These are phyloP conservation scores for Pterois miles DNA, from an alignment of 2,797 vertebrate species.

Conservation along the genomic window DNA sequence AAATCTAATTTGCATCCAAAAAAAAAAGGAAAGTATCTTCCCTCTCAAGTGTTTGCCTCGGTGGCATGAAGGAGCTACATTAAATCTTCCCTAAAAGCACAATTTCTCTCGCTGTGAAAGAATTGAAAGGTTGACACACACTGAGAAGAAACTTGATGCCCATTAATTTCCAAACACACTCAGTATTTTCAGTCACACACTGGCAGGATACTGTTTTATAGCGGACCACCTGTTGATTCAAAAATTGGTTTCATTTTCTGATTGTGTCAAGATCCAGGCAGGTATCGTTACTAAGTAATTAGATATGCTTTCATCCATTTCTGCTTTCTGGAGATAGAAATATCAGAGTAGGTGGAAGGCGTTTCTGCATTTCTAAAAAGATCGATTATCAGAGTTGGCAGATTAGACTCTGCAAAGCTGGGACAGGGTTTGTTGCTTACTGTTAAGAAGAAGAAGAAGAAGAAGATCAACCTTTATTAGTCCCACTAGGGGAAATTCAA, in stretches of 20 bases:
- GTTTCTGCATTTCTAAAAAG: neutral
- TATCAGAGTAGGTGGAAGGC: neutral
- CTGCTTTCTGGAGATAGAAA: neutral
- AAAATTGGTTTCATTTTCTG: neutral
- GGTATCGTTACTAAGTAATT: neutral
- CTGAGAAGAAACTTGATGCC: neutral
- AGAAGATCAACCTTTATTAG: too few species aligned
- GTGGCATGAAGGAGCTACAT: neutral
- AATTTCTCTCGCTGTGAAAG: neutral
- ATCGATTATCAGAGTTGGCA: neutral
- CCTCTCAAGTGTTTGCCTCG: neutral
- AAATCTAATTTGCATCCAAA: neutral
- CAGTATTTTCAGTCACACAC: neutral
- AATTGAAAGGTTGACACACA: neutral
- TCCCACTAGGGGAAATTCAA: too few species aligned
- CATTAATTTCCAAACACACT: neutral
- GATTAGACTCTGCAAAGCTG: neutral
- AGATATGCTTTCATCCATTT: neutral
- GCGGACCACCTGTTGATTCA: neutral
- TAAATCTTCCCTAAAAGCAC: neutral
- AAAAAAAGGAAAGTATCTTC: neutral
- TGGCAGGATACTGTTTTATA: neutral
- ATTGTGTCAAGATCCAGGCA: neutral
- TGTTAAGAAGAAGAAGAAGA: too few species aligned
- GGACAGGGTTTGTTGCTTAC: neutral